Base-by-base conservation (phyloP, 1,140 invertebrate genomes). In the Papilio polyxenes region DNA sequence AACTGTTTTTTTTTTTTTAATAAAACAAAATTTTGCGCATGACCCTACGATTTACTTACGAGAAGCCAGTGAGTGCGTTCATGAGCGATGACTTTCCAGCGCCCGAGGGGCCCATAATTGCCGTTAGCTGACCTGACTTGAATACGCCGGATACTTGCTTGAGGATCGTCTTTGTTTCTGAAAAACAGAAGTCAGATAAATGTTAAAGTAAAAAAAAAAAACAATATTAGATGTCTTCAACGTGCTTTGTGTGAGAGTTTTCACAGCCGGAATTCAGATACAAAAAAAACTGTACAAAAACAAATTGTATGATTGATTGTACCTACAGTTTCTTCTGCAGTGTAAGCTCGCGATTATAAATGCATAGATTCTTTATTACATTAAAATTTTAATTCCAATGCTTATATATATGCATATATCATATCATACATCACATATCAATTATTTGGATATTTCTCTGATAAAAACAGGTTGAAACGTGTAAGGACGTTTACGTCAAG, bases 81-180 rank as follows among this genome's bases (percentile, higher is more conserved):
- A 97, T 91, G 5, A 97, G 94, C 0, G 97, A 97, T 2, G 96
- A 97, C 91, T 98, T 98, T 4, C 97, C 97, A 11, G 97, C 97
- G 3, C 97, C 97, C 0, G 97, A 97, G 0, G 97, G 97, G 0
- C 97, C 97, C 97, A 98, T 97, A 76, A 98, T 97, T 49, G 97
- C 97, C 0, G 97, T 96, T 37, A 98, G 86, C 92, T 96, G 95
- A 1, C 96, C 96, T 4, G 95, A 96, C 82, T 94, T 95, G 88
- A 96, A 96, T 81, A 95, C 89, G 0, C 96, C 96, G 20, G 94
- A 96, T 0, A 96, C 92, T 53, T 93, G 95, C 83, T 97, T 96
- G 13, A 97, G 89, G 81, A 97, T 96, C 15, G 95, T 95, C 88
- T 96, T 97, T 44, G 91, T 89, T 82, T 93, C 96, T 96, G 92